These are phyloP conservation scores for Zygogramma bicolorata DNA, from an alignment of 2,888 invertebrate species.

Conservation along the genomic window DNA sequence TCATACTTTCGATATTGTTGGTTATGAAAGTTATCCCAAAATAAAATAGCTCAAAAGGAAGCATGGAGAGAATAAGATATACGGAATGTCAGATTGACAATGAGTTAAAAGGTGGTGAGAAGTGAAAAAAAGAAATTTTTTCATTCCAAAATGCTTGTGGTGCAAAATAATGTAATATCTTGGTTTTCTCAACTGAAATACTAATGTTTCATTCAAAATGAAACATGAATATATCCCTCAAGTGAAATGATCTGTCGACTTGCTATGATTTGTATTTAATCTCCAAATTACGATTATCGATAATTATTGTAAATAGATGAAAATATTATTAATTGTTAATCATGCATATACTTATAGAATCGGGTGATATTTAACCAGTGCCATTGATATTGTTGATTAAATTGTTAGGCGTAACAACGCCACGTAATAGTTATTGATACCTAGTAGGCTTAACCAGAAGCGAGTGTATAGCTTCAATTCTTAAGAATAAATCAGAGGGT, in stretches of 20 bases:
- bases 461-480: slow-evolving; percentile 65
- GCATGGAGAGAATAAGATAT: too few relatives aligned
- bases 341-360: slow-evolving; percentile 67
- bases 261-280: slow-evolving; percentile 45
- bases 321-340: slow-evolving; percentile 64
- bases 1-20: too few relatives aligned
- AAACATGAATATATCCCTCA: neutral
- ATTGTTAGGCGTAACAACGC: slow-evolving; percentile 66
- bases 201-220: neutral
- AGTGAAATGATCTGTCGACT: slow-evolving; percentile 50
- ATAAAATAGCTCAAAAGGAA: too few relatives aligned
- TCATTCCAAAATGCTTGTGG: too few relatives aligned
- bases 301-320: slow-evolving; percentile 57
- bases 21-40: too few relatives aligned
- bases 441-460: slow-evolving; percentile 64
- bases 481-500: slow-evolving; percentile 68
- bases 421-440: slow-evolving; percentile 65
- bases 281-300: slow-evolving; percentile 51
- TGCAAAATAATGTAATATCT: too few relatives aligned
- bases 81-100: too few relatives aligned
- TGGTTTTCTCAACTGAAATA: neutral
- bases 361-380: slow-evolving; percentile 69
- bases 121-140: too few relatives aligned
- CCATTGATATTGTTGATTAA: slow-evolving; percentile 68
- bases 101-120: too few relatives aligned